Percentiles rank a stretch among this genome's conserved stretches.
Evolutionary conservation across 2,888 invertebrate genomes (phyloP).

Genomic region (Amblyteles armatorius): DNA sequence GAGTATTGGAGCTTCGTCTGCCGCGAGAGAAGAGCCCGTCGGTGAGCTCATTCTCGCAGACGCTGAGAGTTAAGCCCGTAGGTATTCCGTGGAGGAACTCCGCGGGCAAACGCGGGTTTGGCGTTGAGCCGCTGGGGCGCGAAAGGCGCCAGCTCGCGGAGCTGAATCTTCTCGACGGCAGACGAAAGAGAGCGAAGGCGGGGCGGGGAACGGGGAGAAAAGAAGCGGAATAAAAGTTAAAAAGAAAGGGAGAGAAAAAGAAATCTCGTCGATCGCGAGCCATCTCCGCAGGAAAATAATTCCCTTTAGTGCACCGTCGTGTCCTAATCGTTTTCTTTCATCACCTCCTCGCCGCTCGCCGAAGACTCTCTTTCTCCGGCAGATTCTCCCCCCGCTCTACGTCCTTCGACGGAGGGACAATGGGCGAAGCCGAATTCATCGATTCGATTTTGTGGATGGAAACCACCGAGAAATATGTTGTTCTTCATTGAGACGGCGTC

Average conservation of each 20-base stretch:
- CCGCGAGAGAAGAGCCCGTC: constrained; percentile 3
- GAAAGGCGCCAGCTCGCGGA: constrained; percentile 14
- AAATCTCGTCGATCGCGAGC: constrained; percentile 54
- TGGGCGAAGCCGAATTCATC: constrained; percentile 21
- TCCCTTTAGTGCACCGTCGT: constrained; percentile 59
- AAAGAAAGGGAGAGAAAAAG: constrained; percentile 15
- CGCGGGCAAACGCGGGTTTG: neutral
- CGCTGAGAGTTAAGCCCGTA: constrained; percentile 23
- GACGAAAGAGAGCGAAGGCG: constrained; percentile 11
- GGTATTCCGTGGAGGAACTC: constrained; percentile 24
- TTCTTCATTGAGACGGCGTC: neutral
- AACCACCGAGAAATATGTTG: constrained; percentile 43
- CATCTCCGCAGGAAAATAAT: constrained; percentile 63
- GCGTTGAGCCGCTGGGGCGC: constrained; percentile 34
- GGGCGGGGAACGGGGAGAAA: neutral
- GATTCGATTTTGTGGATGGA: constrained; percentile 47
- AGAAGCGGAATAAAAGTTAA: constrained; percentile 27
- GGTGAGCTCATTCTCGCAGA: constrained; percentile 8
- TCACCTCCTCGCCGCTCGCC: constrained; percentile 31
- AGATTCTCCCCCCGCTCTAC: constrained; percentile 15
- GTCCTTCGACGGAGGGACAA: neutral
- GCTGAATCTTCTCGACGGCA: constrained; percentile 15
- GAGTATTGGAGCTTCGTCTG: constrained; percentile 9
- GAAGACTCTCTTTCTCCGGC: constrained; percentile 33
- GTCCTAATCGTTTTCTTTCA: constrained; percentile 66